Percentiles rank a stretch among this genome's conserved stretches.
phyloP scores from a whole-genome alignment of 1,140 invertebrate genomes.

The Bradynema listronoti region DNA sequence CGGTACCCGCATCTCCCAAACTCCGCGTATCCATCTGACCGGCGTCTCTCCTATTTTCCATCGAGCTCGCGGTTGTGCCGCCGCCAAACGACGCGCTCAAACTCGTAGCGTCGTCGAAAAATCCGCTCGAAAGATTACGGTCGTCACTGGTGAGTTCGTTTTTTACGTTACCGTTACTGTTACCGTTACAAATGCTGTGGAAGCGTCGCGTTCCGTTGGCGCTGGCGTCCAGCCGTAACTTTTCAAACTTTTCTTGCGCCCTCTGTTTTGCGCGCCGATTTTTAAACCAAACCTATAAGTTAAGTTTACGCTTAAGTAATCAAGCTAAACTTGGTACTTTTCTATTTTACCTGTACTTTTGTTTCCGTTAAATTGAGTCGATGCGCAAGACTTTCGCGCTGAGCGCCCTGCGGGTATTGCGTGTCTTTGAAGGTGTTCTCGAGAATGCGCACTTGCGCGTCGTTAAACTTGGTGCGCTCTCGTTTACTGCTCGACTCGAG shows the following conservation, averaged over 20 bases:
- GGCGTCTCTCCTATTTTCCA: too few species aligned
- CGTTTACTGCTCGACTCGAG: constrained; percentile 1
- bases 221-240: background rate
- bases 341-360: constrained; percentile 3
- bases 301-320: too few species aligned
- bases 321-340: background rate
- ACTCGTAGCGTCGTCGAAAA: too few species aligned
- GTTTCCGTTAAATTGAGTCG: constrained; percentile 2
- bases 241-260: constrained; percentile 4
- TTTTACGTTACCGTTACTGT: too few species aligned
- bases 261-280: constrained; percentile 5
- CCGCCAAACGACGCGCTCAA: too few species aligned
- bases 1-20: too few species aligned
- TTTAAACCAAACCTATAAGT: constrained; percentile 3
- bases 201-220: background rate
- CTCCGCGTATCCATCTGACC: too few species aligned
- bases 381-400: constrained; percentile 2
- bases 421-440: constrained; percentile 1
- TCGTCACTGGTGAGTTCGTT: too few species aligned
- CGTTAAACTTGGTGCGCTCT: constrained; percentile 7
- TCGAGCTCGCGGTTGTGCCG: too few species aligned
- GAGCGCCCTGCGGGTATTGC: constrained; percentile 7
- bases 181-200: too few species aligned
- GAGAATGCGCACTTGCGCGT: background rate
- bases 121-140: too few species aligned